A percentile compares a stretch with the other conserved stretches of the same genome.
Evolutionary conservation across 2,113 vertebrate species (phyloP).

Genomic region (Acrocephalus arundinaceus): DNA sequence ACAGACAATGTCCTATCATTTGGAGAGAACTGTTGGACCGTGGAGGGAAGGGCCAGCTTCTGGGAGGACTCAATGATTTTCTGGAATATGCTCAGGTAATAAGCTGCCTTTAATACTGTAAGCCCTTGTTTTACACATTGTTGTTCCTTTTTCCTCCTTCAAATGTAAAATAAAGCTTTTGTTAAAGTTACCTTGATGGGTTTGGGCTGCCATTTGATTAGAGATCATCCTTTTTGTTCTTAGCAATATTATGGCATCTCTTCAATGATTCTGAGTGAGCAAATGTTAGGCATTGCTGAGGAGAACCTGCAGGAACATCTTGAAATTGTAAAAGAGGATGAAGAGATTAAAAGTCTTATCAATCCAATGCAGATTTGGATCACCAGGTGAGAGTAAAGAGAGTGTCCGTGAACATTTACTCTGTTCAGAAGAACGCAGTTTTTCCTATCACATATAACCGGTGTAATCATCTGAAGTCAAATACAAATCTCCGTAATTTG

Average conservation of each 20-base stretch:
- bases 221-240: neutral
- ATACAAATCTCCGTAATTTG: neutral
- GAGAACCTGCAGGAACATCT: conserved; percentile 80
- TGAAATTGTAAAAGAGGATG: conserved; percentile 72
- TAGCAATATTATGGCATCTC: conserved; percentile 86
- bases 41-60: conserved; percentile 85
- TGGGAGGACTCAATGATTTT: conserved; percentile 90
- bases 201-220: neutral
- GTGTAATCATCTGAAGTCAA: neutral
- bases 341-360: conserved; percentile 51
- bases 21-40: conserved; percentile 91
- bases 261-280: conserved; percentile 75
- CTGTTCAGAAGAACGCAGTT: neutral
- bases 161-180: neutral
- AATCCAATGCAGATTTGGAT: conserved; percentile 88
- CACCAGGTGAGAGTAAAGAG: conserved; percentile 75
- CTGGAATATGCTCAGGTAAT: conserved; percentile 87
- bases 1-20: conserved; percentile 83
- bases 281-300: conserved; percentile 79
- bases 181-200: neutral
- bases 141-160: neutral
- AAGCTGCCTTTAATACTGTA: neutral
- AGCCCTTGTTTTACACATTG: neutral
- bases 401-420: neutral
- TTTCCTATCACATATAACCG: neutral